Conservation (phyloP, 1,140 invertebrate genomes). For the Mamestra configurata region DNA sequence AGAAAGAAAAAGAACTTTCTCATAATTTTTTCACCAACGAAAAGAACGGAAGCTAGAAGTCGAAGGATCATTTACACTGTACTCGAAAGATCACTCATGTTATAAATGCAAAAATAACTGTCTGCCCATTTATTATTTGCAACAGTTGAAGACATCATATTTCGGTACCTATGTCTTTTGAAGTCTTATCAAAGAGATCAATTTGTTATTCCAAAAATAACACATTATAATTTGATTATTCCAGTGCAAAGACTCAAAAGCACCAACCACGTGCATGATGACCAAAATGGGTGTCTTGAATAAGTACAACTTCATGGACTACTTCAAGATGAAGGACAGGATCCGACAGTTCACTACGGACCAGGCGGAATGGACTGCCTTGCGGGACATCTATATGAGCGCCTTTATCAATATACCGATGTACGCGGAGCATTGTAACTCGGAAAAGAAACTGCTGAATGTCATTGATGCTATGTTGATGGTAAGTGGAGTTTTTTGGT, state of each 20-base stretch:
- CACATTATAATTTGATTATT: conserved; percentile 39
- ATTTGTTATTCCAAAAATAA: too few relatives aligned
- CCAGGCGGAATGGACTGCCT: conserved; percentile 53
- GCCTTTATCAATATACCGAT: conserved; percentile 62
- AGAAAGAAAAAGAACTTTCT: too few relatives aligned
- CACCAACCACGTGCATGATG: conserved; percentile 70
- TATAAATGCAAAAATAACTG: too few relatives aligned
- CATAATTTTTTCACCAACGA: too few relatives aligned
- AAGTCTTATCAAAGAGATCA: too few relatives aligned
- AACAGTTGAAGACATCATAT: too few relatives aligned
- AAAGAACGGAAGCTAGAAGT: too few relatives aligned
- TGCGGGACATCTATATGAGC: conserved; percentile 61
- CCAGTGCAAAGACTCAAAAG: conserved; percentile 73
- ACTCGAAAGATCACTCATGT: too few relatives aligned
- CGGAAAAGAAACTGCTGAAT: conserved; percentile 77
- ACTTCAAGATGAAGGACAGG: conserved; percentile 78
- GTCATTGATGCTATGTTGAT: conserved; percentile 77
- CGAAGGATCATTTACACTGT: too few relatives aligned
- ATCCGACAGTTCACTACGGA: conserved; percentile 62
- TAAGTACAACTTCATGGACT: conserved; percentile 78
- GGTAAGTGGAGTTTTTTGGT: conserved; percentile 71
- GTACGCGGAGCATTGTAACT: conserved; percentile 74
- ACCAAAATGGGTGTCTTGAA: conserved; percentile 76
- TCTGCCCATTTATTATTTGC: too few relatives aligned
- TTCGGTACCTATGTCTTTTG: too few relatives aligned